These are phyloP conservation scores for Xenotilapia leptura DNA, from an alignment of 2,113 vertebrate genomes.

Conservation along the genomic window DNA sequence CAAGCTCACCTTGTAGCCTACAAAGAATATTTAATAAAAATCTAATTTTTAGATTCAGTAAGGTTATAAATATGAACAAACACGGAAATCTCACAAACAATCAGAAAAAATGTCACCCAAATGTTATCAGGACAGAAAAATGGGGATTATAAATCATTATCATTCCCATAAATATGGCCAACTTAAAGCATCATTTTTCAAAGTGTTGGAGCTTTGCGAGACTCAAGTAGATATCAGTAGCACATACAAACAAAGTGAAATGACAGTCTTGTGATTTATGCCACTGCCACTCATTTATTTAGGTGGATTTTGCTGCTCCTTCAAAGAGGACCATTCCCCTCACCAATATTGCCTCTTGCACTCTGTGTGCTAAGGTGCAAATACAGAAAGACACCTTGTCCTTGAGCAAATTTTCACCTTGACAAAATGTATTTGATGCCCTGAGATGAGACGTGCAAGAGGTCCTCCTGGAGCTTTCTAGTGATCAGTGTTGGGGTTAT, in stretches of 20 bases:
- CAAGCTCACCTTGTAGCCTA: not conserved
- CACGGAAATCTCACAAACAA: not conserved
- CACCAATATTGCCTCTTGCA: not conserved
- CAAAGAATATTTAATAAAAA: not conserved
- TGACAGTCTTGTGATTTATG: not conserved
- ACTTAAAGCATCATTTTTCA: not conserved
- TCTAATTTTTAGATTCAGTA: not conserved
- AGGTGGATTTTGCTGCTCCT: not conserved
- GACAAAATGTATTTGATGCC: not conserved
- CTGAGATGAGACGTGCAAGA: not conserved
- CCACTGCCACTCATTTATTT: not conserved
- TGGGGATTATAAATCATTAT: not conserved
- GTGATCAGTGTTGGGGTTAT: not conserved
- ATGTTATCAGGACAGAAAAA: not conserved
- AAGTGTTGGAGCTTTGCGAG: not conserved
- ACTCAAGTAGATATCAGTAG: not conserved
- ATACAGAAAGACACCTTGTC: not conserved
- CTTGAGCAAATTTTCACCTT: not conserved
- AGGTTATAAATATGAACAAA: not conserved
- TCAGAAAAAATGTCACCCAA: not conserved
- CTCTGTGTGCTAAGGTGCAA: not conserved
- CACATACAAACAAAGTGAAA: not conserved
- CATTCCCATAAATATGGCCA: not conserved
- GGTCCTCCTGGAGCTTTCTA: not conserved
- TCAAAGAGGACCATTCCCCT: not conserved